Evolutionary conservation across 2,113 vertebrate genomes (phyloP).

Genomic region (Todiramphus saurophagus): DNA sequence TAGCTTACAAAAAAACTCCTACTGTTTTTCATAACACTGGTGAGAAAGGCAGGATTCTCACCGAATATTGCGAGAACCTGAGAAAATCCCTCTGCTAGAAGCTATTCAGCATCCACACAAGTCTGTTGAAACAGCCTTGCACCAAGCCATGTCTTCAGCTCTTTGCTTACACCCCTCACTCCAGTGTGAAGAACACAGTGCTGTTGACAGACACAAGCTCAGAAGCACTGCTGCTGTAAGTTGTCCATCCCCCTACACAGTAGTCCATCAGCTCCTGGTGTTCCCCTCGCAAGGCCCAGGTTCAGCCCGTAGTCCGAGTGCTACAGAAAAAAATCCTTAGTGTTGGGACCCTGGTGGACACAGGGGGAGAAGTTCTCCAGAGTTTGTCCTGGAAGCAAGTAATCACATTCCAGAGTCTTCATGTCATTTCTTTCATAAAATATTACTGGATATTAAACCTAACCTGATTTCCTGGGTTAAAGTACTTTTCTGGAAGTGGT

Average conservation of each 20-base stretch:
- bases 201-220: not conserved
- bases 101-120: too few species aligned
- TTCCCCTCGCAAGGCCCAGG: fast-evolving
- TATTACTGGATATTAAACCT: not conserved
- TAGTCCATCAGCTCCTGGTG: not conserved
- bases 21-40: too few species aligned
- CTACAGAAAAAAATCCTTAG: not conserved
- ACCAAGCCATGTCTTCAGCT: fast-evolving
- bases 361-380: fast-evolving
- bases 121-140: not conserved
- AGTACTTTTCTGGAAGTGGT: not conserved
- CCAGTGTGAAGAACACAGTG: not conserved
- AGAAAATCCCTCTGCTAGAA: too few species aligned
- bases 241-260: fast-evolving
- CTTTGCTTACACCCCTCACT: not conserved
- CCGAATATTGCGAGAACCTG: too few species aligned
- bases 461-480: not conserved
- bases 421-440: not conserved
- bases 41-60: too few species aligned
- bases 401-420: not conserved
- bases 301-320: not conserved
- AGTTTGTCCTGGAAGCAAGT: not conserved
- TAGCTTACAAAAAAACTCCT: too few species aligned
- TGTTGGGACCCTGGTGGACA: too few species aligned
- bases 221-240: not conserved